Conservation (phyloP, 2,888 invertebrate species). For the Lasioglossum calceatum region DNA sequence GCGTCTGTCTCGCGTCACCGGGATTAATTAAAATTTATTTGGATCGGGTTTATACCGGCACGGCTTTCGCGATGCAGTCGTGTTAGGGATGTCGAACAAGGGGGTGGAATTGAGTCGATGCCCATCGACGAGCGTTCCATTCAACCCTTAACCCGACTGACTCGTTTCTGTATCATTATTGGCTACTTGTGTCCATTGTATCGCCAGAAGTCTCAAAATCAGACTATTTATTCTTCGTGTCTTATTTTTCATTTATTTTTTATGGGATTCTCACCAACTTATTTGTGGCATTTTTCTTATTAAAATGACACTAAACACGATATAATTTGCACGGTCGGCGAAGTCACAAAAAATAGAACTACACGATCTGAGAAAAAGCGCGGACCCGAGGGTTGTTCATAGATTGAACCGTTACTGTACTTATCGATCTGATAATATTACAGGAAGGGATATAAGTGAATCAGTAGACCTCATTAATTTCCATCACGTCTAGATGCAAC, state of each 20-base stretch:
- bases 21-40: constrained; percentile 57
- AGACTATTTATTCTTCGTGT: not conserved
- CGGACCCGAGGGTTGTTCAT: no score
- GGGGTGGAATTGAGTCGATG: not conserved
- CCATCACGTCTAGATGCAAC: no score
- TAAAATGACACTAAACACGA: no score
- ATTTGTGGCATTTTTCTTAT: no score
- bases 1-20: not conserved
- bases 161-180: not conserved
- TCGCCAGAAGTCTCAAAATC: not conserved
- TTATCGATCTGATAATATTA: not conserved
- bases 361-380: no score
- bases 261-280: no score
- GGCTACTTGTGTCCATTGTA: not conserved
- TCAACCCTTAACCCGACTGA: not conserved
- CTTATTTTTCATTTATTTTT: no score
- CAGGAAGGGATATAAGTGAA: no score
- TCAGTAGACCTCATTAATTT: no score
- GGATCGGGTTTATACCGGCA: constrained; percentile 8
- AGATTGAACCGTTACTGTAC: no score
- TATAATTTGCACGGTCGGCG: no score
- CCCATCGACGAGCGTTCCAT: not conserved
- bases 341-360: no score
- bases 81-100: not conserved
- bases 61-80: not conserved